Conservation (phyloP, 30 jellyfish, hydroid and myxozoan genomes). For the Sanderia malayensis region DNA sequence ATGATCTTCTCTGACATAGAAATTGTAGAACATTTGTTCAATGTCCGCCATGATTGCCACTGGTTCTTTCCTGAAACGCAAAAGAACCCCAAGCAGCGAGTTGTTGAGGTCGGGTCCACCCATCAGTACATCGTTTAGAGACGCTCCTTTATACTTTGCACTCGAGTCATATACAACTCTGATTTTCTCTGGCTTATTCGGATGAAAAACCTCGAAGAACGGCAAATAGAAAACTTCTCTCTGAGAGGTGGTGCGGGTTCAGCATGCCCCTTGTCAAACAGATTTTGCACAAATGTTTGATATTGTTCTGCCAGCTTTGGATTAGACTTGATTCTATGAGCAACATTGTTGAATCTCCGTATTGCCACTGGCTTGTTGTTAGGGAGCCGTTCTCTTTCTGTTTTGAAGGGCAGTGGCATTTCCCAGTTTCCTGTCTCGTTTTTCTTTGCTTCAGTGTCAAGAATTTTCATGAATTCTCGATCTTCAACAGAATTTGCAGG, state of each 20-base stretch:
- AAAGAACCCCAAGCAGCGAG: no score
- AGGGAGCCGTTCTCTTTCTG: slow-evolving; percentile 23
- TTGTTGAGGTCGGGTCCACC: slow-evolving; percentile 68
- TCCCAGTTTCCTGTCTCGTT: slow-evolving; percentile 38
- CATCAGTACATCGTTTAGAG: slow-evolving; percentile 38
- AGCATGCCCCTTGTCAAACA: slow-evolving; percentile 43
- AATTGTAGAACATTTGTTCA: slow-evolving; percentile 46
- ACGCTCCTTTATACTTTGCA: slow-evolving; percentile 48
- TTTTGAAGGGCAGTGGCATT: slow-evolving; percentile 61
- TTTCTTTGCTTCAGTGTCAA: slow-evolving; percentile 24
- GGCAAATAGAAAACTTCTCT: slow-evolving; percentile 62
- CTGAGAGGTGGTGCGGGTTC: slow-evolving; percentile 26
- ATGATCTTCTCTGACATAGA: slow-evolving; percentile 51
- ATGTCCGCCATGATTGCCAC: slow-evolving; percentile 64
- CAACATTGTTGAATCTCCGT: slow-evolving; percentile 7
- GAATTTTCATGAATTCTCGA: slow-evolving; percentile 18
- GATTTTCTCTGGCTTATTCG: no score
- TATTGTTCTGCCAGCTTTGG: slow-evolving; percentile 25
- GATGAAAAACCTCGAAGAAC: slow-evolving; percentile 58
- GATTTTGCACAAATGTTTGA: slow-evolving; percentile 36
- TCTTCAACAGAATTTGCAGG: slow-evolving; percentile 31
- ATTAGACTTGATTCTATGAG: slow-evolving; percentile 8
- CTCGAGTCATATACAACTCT: slow-evolving; percentile 62
- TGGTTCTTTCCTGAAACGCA: slow-evolving; percentile 55
- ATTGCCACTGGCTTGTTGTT: slow-evolving; percentile 36